These are phyloP conservation scores for Dasysyrphus tricinctus DNA, from an alignment of 2,888 invertebrate species.

Conservation along the genomic window DNA sequence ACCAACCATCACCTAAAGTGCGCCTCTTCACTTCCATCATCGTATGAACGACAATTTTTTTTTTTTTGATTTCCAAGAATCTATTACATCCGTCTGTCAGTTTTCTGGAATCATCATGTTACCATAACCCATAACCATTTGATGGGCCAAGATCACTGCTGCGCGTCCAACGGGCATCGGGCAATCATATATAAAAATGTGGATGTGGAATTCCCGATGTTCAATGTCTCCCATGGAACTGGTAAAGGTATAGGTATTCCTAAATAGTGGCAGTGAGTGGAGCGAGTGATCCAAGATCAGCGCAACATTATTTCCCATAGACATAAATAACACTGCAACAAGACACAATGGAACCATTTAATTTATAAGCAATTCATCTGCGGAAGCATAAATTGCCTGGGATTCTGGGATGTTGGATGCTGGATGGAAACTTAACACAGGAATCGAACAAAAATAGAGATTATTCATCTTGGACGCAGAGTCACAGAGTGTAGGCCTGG, in stretches of 20 bases:
- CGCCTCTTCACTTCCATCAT: background rate
- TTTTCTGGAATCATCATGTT: constrained; percentile 55
- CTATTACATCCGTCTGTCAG: constrained; percentile 69
- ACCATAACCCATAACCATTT: constrained; percentile 76
- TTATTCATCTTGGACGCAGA: constrained; percentile 61
- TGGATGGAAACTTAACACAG: constrained; percentile 24
- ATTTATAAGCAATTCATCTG: constrained; percentile 76
- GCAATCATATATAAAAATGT: constrained; percentile 24
- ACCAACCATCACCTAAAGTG: constrained; percentile 17
- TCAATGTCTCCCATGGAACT: constrained; percentile 56
- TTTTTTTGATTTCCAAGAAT: constrained; percentile 47
- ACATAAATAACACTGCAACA: constrained; percentile 75
- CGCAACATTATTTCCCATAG: constrained; percentile 71
- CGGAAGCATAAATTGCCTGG: constrained; percentile 72
- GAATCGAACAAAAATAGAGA: constrained; percentile 49
- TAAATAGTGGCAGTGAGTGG: background rate
- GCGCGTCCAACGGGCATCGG: constrained; percentile 22
- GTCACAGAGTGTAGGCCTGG: constrained; percentile 54
- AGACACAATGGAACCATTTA: constrained; percentile 75
- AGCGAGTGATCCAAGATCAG: constrained; percentile 54
- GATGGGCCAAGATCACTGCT: constrained; percentile 61
- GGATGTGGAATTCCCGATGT: constrained; percentile 42
- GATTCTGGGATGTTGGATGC: background rate
- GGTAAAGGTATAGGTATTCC: background rate
- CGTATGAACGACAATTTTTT: background rate